Evolutionary conservation across 2,113 vertebrate species (phyloP).

Genomic region (Sterrhoptilus dennistouni): DNA sequence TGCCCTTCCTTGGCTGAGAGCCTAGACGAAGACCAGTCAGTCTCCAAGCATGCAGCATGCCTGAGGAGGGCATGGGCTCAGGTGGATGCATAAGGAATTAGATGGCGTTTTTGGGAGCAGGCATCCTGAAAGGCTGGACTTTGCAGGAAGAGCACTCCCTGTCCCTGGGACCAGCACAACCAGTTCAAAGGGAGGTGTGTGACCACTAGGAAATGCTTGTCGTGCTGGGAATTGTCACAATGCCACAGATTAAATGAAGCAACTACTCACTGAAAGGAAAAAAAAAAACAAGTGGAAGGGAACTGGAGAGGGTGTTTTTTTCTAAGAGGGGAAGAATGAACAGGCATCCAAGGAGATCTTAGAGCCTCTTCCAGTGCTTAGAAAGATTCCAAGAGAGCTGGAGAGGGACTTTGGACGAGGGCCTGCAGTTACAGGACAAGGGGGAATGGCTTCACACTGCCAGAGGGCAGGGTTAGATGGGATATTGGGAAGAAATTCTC

Average conservation of each 20-base stretch:
- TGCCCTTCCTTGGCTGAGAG: not conserved
- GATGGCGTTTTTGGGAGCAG: not conserved
- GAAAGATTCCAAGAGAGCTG: not conserved
- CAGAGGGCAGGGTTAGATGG: not conserved
- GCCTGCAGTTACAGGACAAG: accelerated
- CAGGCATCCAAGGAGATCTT: not conserved
- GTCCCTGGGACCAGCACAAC: not conserved
- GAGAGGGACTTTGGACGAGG: not conserved
- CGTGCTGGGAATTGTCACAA: not conserved
- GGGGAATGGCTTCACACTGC: not conserved
- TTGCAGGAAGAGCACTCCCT: not conserved
- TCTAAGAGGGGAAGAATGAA: not conserved
- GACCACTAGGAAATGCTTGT: not conserved
- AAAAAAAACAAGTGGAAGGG: not conserved
- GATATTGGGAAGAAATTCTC: not conserved
- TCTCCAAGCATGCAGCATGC: not conserved
- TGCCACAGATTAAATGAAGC: not conserved
- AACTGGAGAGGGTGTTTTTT: not conserved
- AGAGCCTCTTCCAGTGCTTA: not conserved
- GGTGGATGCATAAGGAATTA: not conserved
- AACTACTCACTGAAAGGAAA: not conserved
- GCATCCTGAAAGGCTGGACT: not conserved
- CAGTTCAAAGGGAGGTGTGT: not conserved
- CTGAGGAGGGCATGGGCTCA: not conserved
- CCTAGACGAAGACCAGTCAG: not conserved